Conservation (phyloP, 2,888 invertebrate species). For the Rambutsinella grinnellia region DNA sequence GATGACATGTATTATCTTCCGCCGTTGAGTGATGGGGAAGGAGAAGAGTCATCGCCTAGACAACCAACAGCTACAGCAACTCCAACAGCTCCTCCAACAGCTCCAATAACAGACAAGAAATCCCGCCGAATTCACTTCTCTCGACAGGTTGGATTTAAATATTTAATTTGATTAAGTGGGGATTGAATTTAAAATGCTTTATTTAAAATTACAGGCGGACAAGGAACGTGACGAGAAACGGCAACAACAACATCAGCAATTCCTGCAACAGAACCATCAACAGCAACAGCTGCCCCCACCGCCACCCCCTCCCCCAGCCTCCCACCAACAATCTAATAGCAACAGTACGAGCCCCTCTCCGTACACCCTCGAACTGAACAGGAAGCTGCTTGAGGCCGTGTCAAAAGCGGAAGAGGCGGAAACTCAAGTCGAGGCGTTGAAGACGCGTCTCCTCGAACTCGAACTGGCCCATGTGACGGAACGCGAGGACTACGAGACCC, state of each 20-base stretch:
- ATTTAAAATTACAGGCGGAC: slow-evolving; percentile 75
- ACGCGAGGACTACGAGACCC: slow-evolving; percentile 82
- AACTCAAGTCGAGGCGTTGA: slow-evolving; percentile 55
- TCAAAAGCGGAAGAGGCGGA: slow-evolving; percentile 56
- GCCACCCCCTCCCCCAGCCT: slow-evolving; percentile 68
- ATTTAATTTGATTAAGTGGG: too few relatives aligned
- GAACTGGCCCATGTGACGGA: slow-evolving; percentile 86
- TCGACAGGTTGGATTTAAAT: too few relatives aligned
- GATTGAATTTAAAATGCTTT: too few relatives aligned
- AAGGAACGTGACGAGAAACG: slow-evolving; percentile 87
- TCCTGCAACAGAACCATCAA: slow-evolving; percentile 67
- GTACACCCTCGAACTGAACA: slow-evolving; percentile 43
- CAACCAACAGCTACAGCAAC: neutral
- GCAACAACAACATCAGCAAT: slow-evolving; percentile 68
- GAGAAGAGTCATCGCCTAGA: neutral
- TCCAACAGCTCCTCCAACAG: slow-evolving; percentile 9
- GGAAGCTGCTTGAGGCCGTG: slow-evolving; percentile 58
- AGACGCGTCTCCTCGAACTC: slow-evolving; percentile 68
- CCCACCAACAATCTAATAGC: slow-evolving; percentile 70
- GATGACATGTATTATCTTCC: slow-evolving; percentile 26
- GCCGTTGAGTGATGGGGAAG: neutral
- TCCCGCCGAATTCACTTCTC: slow-evolving; percentile 15
- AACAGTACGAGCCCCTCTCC: slow-evolving; percentile 69
- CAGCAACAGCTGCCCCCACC: slow-evolving; percentile 69
- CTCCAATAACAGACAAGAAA: too few relatives aligned